phyloP scores from a whole-genome alignment of 2,113 vertebrate species.

The Xiphophorus couchianus region DNA sequence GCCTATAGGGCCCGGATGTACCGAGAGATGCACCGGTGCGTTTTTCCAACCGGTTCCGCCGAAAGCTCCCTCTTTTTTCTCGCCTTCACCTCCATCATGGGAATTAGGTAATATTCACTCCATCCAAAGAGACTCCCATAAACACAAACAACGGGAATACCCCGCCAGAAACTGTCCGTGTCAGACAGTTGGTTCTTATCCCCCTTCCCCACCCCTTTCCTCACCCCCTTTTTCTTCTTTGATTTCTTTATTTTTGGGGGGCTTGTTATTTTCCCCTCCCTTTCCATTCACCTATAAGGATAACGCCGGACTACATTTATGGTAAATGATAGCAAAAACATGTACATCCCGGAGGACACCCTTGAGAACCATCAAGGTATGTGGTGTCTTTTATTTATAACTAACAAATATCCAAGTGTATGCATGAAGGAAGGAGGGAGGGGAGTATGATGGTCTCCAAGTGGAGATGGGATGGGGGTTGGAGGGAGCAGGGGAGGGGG shows the following conservation, averaged over 20 bases:
- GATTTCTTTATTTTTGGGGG: conserved; percentile 67
- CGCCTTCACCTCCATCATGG: conserved; percentile 78
- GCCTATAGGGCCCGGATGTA: conserved; percentile 78
- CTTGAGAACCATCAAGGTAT: conserved; percentile 81
- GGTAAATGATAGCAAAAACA: conserved; percentile 83
- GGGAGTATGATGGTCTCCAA: conserved; percentile 57
- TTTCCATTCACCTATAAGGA: conserved; percentile 69
- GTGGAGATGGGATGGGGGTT: conserved; percentile 52
- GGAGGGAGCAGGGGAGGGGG: neutral
- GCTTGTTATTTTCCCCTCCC: conserved; percentile 23
- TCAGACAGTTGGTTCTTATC: conserved; percentile 64
- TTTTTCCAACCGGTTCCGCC: conserved; percentile 77
- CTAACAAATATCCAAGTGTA: conserved; percentile 61
- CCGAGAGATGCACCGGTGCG: conserved; percentile 79
- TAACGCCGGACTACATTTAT: conserved; percentile 79
- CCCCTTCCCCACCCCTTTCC: neutral
- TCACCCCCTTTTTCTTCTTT: conserved; percentile 25
- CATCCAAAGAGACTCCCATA: conserved; percentile 68
- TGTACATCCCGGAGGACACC: conserved; percentile 81
- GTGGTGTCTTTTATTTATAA: conserved; percentile 47
- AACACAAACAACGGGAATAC: conserved; percentile 69
- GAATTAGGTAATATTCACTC: conserved; percentile 81
- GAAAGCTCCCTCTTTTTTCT: conserved; percentile 76
- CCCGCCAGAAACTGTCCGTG: conserved; percentile 69
- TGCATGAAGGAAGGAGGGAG: conserved; percentile 22